These are phyloP conservation scores for Sylvicola cinctus DNA, from an alignment of 2,888 invertebrate species.

Conservation along the genomic window DNA sequence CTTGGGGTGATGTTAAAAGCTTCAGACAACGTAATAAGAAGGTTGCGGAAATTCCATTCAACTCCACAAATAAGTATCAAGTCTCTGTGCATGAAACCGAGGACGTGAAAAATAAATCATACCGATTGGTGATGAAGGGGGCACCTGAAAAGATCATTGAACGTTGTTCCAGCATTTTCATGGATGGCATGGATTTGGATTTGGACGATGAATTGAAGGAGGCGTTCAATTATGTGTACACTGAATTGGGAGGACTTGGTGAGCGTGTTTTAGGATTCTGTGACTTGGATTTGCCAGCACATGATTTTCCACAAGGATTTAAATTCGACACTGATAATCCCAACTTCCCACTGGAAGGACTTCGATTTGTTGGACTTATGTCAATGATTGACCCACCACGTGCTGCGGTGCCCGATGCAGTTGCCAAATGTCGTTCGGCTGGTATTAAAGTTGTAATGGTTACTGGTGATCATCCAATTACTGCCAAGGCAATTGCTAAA, in stretches of 20 bases:
- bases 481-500: constrained; percentile 88
- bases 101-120: constrained; percentile 72
- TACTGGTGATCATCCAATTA: constrained; percentile 90
- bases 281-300: constrained; percentile 73
- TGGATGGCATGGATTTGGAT: constrained; percentile 79
- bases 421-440: constrained; percentile 90
- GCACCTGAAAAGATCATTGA: constrained; percentile 92
- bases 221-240: constrained; percentile 84
- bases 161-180: constrained; percentile 74
- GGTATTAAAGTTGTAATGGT: constrained; percentile 96
- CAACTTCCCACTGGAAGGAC: constrained; percentile 76
- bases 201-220: constrained; percentile 88
- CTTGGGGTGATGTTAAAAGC: constrained; percentile 66
- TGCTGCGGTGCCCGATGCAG: constrained; percentile 93
- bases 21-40: constrained; percentile 75
- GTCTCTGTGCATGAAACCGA: constrained; percentile 90
- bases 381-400: constrained; percentile 98
- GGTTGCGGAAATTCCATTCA: constrained; percentile 81
- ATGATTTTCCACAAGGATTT: constrained; percentile 81
- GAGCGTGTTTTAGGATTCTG: constrained; percentile 87
- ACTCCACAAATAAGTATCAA: constrained; percentile 89
- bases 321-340: constrained; percentile 79
- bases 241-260: constrained; percentile 76
- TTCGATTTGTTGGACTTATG: constrained; percentile 91
- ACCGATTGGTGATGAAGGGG: constrained; percentile 90